Evolutionary conservation across 2,888 invertebrate genomes (phyloP).

Genomic region (Tyria jacobaeae): DNA sequence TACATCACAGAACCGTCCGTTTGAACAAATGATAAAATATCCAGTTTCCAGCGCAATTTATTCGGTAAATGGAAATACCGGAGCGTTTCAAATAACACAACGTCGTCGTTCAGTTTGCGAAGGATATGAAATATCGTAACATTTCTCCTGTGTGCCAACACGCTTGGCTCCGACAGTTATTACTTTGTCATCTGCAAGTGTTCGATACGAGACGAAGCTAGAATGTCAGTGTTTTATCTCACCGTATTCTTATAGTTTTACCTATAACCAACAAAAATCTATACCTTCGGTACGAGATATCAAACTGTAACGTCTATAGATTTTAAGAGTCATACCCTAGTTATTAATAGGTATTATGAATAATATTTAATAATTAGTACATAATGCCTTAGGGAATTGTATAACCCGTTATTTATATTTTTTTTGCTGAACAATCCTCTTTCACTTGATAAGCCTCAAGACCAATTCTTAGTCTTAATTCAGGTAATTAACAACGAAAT

Average conservation of each 20-base stretch:
- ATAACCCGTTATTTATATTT: too few relatives aligned
- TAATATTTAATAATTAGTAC: too few relatives aligned
- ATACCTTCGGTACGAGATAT: too few relatives aligned
- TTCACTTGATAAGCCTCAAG: too few relatives aligned
- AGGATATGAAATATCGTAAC: conserved; percentile 38
- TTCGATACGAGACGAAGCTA: conserved; percentile 22
- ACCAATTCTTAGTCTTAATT: too few relatives aligned
- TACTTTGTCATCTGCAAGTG: conserved; percentile 34
- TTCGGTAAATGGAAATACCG: conserved; percentile 22
- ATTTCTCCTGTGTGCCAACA: conserved; percentile 32
- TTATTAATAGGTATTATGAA: background rate
- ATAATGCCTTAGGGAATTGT: too few relatives aligned
- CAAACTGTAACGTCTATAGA: background rate
- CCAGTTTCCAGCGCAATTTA: conserved; percentile 20
- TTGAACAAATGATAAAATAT: background rate
- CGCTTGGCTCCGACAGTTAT: conserved; percentile 34
- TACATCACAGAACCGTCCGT: background rate
- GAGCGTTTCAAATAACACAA: conserved; percentile 35
- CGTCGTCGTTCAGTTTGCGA: conserved; percentile 21
- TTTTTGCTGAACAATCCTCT: too few relatives aligned
- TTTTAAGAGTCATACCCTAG: background rate
- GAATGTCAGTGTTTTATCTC: conserved; percentile 6
- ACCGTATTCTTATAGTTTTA: background rate
- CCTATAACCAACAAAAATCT: background rate
- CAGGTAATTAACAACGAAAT: too few relatives aligned